Evolutionary conservation across 2,888 invertebrate species (phyloP).

Genomic region (Thera obeliscata): DNA sequence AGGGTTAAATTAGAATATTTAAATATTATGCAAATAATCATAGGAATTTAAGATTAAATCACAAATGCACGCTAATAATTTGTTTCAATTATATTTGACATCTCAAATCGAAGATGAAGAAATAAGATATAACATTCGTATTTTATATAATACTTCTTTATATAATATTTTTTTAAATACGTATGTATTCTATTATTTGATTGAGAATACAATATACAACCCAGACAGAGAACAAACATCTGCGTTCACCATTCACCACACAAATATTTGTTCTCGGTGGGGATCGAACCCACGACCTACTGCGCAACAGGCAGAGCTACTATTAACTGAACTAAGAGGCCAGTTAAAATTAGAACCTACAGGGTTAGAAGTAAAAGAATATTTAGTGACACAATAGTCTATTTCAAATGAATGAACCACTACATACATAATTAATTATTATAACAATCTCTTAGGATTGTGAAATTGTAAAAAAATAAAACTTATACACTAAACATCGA

Average conservation of each 20-base stretch:
- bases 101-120: too few relatives aligned
- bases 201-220: too few relatives aligned
- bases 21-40: neutral
- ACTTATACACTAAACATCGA: conserved; percentile 8
- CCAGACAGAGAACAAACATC: neutral
- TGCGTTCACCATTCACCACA: too few relatives aligned
- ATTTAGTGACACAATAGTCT: conserved; percentile 32
- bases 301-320: neutral
- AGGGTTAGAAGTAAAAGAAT: conserved; percentile 9
- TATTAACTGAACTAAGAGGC: neutral
- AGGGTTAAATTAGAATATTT: neutral
- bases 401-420: conserved; percentile 33
- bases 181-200: too few relatives aligned
- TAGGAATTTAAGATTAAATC: conserved; percentile 6
- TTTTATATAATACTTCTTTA: too few relatives aligned
- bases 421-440: conserved; percentile 21
- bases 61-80: conserved; percentile 11
- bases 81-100: too few relatives aligned
- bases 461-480: conserved; percentile 18
- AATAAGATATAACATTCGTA: too few relatives aligned
- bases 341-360: neutral
- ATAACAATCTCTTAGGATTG: conserved; percentile 24
- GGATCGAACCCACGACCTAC: neutral
- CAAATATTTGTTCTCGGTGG: neutral
- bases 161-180: too few relatives aligned